A percentile compares a stretch with the other conserved stretches of the same genome.
Evolutionary conservation across 2,113 vertebrate genomes (phyloP).

Genomic region (Zeus faber): DNA sequence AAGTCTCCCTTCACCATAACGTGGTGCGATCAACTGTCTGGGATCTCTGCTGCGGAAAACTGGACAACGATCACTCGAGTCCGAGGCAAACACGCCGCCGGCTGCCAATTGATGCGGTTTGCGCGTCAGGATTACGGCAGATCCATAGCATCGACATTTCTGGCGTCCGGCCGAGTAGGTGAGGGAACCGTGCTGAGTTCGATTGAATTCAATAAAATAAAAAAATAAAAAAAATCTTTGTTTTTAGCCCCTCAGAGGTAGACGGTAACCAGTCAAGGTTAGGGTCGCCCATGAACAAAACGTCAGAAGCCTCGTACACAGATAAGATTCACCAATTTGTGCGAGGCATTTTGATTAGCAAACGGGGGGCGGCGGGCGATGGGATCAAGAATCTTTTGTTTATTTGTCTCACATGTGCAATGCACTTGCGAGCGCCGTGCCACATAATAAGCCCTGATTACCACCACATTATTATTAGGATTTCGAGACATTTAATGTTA

Average conservation of each 20-base stretch:
- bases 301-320: background rate
- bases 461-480: too few species aligned
- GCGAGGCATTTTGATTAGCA: too few species aligned
- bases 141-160: background rate
- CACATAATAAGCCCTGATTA: too few species aligned
- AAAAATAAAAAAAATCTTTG: too few species aligned
- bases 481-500: too few species aligned
- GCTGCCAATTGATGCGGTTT: background rate
- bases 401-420: too few species aligned
- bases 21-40: background rate
- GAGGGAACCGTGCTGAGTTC: background rate
- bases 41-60: background rate
- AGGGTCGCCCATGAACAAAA: too few species aligned
- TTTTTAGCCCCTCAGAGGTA: background rate
- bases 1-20: background rate
- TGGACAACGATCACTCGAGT: background rate
- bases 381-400: too few species aligned
- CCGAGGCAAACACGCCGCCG: background rate
- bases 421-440: too few species aligned
- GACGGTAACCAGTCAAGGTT: background rate
- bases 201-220: background rate
- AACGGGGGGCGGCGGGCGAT: too few species aligned
- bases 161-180: background rate
- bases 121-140: background rate
- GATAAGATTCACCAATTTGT: background rate